Percentiles rank a stretch among this genome's conserved stretches.
These are phyloP conservation scores for Arvicanthis niloticus DNA, from an alignment of 2,113 vertebrate species.

Conservation along the genomic window DNA sequence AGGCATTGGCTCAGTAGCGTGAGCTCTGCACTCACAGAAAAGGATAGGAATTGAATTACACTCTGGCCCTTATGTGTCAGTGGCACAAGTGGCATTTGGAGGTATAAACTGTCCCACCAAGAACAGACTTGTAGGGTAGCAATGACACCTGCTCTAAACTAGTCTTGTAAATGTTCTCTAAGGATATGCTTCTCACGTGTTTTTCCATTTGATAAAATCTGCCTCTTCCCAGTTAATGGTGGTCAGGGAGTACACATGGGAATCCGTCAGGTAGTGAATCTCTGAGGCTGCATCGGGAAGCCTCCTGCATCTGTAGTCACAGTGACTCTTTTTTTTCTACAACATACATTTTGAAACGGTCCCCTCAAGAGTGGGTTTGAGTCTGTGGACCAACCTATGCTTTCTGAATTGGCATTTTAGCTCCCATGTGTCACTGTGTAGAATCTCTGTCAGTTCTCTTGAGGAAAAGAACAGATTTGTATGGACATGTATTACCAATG, in stretches of 20 bases:
- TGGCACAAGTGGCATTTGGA: background rate
- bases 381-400: background rate
- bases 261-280: background rate
- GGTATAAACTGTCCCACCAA: background rate
- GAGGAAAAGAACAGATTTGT: background rate
- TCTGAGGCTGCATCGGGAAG: background rate
- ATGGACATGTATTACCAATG: background rate
- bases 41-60: background rate
- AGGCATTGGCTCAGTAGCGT: background rate
- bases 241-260: background rate
- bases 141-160: background rate
- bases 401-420: background rate
- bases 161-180: background rate
- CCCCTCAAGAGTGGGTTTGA: background rate
- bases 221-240: background rate
- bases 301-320: background rate
- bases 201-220: background rate
- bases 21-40: background rate
- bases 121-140: background rate
- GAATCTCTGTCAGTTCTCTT: background rate
- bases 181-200: background rate
- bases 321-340: slow-evolving; percentile 16
- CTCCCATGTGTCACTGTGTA: background rate
- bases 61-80: background rate
- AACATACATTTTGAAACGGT: background rate